A percentile compares a stretch with the other conserved stretches of the same genome.
phyloP scores from a whole-genome alignment of 2,797 vertebrate genomes.

The Ficedula albicollis region DNA sequence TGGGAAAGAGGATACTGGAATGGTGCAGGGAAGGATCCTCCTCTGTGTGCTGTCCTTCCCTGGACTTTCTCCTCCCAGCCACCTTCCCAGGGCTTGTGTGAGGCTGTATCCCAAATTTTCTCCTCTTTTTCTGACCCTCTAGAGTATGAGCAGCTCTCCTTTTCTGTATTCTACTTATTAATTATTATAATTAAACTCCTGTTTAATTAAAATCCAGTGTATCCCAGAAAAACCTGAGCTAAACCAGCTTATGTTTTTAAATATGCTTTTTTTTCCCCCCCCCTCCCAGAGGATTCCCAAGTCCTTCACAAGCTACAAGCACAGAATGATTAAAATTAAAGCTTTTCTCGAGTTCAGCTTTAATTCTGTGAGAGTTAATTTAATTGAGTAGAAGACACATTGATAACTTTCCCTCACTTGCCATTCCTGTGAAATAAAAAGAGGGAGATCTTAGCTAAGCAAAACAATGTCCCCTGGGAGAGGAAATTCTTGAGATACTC shows the following conservation, averaged over 20 bases:
- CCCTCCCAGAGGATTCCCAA: not conserved
- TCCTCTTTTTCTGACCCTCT: not conserved
- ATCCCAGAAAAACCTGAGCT: not conserved
- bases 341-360: not conserved
- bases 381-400: not conserved
- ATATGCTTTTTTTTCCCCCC: fast-evolving
- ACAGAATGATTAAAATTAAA: not conserved
- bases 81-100: not conserved
- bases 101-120: not conserved
- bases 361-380: not conserved
- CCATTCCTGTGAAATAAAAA: not conserved
- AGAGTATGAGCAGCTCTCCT: not conserved
- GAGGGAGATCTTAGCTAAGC: not conserved
- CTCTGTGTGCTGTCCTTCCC: not conserved
- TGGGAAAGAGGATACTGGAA: not conserved
- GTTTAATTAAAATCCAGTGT: not conserved
- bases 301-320: not conserved
- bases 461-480: not conserved
- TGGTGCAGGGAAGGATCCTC: not conserved
- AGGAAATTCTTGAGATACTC: not conserved
- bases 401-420: not conserved
- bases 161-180: not conserved
- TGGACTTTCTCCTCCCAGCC: not conserved
- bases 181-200: not conserved
- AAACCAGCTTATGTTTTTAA: not conserved